Conservation (phyloP, 1,140 invertebrate genomes). For the Panagrolaimus sp. region DNA sequence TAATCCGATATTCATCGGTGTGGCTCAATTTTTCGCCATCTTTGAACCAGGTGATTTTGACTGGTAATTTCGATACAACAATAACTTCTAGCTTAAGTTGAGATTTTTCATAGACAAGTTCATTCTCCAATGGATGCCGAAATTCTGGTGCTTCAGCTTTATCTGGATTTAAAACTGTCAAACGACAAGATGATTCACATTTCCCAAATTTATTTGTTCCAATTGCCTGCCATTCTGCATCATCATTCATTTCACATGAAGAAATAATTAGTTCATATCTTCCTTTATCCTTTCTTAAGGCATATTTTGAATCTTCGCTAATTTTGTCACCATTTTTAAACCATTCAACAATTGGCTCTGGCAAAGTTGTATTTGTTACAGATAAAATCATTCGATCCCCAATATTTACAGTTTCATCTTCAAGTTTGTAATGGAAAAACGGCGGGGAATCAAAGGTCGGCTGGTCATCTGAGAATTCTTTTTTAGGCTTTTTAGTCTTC, state of each 20-base stretch:
- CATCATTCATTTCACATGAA: slow-evolving; percentile 30
- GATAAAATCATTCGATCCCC: slow-evolving; percentile 23
- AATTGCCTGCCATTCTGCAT: slow-evolving; percentile 43
- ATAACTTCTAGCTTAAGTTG: slow-evolving; percentile 43
- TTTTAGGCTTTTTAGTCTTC: not conserved
- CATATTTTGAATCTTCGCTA: slow-evolving; percentile 20
- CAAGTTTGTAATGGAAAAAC: slow-evolving; percentile 21
- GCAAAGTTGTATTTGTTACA: slow-evolving; percentile 25
- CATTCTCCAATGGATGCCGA: slow-evolving; percentile 22
- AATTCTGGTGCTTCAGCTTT: slow-evolving; percentile 24
- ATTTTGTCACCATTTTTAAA: slow-evolving; percentile 22
- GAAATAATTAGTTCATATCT: slow-evolving; percentile 48
- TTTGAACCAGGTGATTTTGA: slow-evolving; percentile 45
- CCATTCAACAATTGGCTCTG: slow-evolving; percentile 28
- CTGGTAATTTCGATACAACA: slow-evolving; percentile 27
- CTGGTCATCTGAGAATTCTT: not conserved
- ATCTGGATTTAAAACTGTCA: slow-evolving; percentile 25
- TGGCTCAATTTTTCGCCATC: slow-evolving; percentile 39
- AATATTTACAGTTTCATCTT: slow-evolving; percentile 18
- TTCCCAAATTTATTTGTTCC: slow-evolving; percentile 44
- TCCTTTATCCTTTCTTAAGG: slow-evolving; percentile 19
- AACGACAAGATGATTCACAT: slow-evolving; percentile 39
- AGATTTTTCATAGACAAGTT: slow-evolving; percentile 27
- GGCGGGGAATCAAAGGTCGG: slow-evolving; percentile 8
- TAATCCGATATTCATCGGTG: slow-evolving; percentile 34